These are phyloP conservation scores for Diachrysia chrysitis DNA, from an alignment of 2,888 invertebrate genomes.

Conservation along the genomic window DNA sequence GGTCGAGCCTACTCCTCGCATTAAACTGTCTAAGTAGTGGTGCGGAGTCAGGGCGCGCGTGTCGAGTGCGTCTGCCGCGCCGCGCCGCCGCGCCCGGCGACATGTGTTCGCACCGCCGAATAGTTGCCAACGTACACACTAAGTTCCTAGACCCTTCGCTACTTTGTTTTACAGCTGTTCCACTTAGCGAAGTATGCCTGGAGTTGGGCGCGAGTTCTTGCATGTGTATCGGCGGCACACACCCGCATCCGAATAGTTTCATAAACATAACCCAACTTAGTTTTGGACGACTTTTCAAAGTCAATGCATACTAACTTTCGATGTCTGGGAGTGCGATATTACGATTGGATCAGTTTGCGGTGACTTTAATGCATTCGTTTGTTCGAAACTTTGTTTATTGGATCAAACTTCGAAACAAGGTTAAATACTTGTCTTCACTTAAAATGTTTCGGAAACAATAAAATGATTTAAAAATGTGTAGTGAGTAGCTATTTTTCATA, in stretches of 20 bases:
- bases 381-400: slow-evolving; percentile 87
- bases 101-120: slow-evolving; percentile 74
- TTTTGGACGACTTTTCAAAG: slow-evolving; percentile 90
- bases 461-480: slow-evolving; percentile 9
- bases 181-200: slow-evolving; percentile 89
- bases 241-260: slow-evolving; percentile 88
- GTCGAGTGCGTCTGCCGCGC: slow-evolving; percentile 52
- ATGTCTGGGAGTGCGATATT: slow-evolving; percentile 88
- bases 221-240: slow-evolving; percentile 88
- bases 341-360: slow-evolving; percentile 88
- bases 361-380: slow-evolving; percentile 89
- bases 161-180: slow-evolving; percentile 90
- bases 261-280: slow-evolving; percentile 89
- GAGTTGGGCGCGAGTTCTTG: slow-evolving; percentile 89
- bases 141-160: slow-evolving; percentile 89
- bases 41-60: slow-evolving; percentile 55
- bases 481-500: not conserved
- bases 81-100: slow-evolving; percentile 65
- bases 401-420: slow-evolving; percentile 82
- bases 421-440: slow-evolving; percentile 79
- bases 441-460: slow-evolving; percentile 51
- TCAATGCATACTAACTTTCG: slow-evolving; percentile 89
- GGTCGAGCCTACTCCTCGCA: slow-evolving; percentile 71
- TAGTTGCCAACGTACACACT: slow-evolving; percentile 84
- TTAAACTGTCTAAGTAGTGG: slow-evolving; percentile 83